Evolutionary conservation across 2,113 vertebrate genomes (phyloP).

Genomic region (Shinisaurus crocodilurus): DNA sequence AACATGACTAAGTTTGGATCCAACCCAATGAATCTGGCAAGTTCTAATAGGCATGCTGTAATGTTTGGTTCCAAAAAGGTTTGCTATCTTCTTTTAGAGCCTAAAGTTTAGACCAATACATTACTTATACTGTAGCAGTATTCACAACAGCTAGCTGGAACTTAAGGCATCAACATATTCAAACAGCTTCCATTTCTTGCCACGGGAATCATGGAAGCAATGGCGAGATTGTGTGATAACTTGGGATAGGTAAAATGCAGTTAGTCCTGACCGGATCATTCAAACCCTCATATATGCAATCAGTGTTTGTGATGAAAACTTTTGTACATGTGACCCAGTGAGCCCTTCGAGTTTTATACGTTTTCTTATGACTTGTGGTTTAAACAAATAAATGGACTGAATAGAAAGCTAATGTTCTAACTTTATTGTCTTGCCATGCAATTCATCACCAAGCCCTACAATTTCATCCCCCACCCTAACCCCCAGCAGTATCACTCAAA

Average conservation of each 20-base stretch:
- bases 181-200: not conserved
- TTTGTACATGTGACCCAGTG: not conserved
- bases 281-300: not conserved
- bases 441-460: not conserved
- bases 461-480: not conserved
- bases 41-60: not conserved
- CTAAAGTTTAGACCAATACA: not conserved
- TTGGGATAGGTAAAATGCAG: not conserved
- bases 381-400: not conserved
- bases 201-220: not conserved
- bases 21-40: not conserved
- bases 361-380: not conserved
- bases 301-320: not conserved
- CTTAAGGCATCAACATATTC: not conserved
- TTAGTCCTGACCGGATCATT: not conserved
- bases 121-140: not conserved
- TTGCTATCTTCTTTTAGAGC: not conserved
- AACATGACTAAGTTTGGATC: not conserved
- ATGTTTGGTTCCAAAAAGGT: not conserved
- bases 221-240: not conserved
- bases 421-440: not conserved
- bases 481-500: not conserved
- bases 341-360: not conserved
- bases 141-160: not conserved
- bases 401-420: not conserved